Evolutionary conservation across 1,140 invertebrate species (phyloP).

Genomic region (Anastatus disparis): DNA sequence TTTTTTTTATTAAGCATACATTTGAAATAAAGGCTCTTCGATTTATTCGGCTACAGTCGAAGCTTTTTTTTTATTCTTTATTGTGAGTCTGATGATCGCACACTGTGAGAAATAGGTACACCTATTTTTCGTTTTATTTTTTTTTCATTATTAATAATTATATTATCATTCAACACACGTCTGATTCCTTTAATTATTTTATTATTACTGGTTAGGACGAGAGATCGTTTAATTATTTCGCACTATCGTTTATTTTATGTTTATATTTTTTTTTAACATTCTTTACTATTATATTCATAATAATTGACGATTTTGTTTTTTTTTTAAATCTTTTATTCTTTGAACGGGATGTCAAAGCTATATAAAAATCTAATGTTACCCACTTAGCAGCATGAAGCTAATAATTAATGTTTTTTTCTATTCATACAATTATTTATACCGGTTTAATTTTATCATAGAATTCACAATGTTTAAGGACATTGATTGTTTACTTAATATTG

Average conservation of each 20-base stretch:
- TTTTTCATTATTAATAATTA: conserved; percentile 28
- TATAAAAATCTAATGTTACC: conserved; percentile 38
- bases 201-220: conserved; percentile 43
- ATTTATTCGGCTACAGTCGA: conserved; percentile 21
- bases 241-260: conserved; percentile 21
- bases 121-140: conserved; percentile 33
- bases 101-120: conserved; percentile 19
- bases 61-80: neutral
- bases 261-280: conserved; percentile 36
- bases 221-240: conserved; percentile 46
- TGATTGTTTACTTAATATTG: neutral
- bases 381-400: conserved; percentile 53
- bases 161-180: conserved; percentile 17
- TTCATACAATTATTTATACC: conserved; percentile 34
- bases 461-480: neutral
- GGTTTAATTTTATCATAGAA: conserved; percentile 31
- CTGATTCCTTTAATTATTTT: conserved; percentile 23
- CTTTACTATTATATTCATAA: conserved; percentile 56
- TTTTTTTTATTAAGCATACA: neutral
- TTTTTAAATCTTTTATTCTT: conserved; percentile 34
- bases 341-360: conserved; percentile 39
- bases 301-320: conserved; percentile 64
- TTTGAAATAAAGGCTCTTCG: conserved; percentile 2
- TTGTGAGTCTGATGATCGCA: conserved; percentile 2
- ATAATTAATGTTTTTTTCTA: conserved; percentile 49